Base-by-base conservation (phyloP, 2,888 invertebrate genomes). In the Embidobia sp. region DNA sequence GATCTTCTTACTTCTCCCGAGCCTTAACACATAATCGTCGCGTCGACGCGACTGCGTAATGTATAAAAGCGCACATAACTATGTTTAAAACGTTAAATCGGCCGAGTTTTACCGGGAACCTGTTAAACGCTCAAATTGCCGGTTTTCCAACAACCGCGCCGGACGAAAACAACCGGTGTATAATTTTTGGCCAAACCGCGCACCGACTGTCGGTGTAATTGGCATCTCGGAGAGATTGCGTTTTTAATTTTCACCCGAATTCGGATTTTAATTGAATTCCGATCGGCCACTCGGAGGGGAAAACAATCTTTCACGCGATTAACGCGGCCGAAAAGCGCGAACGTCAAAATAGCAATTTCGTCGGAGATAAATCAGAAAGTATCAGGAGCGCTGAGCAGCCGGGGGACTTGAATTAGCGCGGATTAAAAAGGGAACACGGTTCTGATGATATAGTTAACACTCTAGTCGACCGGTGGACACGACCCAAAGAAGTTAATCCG, bases 401-500 rank as follows among this genome's bases (percentile, higher is more conserved):
- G 3, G 29, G 22, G 10, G 35, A 26, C 33, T 15, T 40, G 29
- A 51, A 70, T 49, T 51, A 55, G 15, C 8, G 18, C 2, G 40
- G 4, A 44, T 61, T 53, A 49, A 63, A 35, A 63, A 48, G 31
- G n/a, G 27, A 31, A 44, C 46, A 27, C 18, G 40, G 13, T 42
- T 44, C 40, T 49, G 66, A 66, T 73, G 73, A 73, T 66, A 66
- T 73, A 73, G 64, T 73, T 66, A 66, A 33, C 73, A 59, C 59
- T 59, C 40, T 63, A 53, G 22, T 40, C 55, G 26, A 10, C 5
- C 35, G 35, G 55, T 57, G 27, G 42, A 61, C 67, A 67, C 55
- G 53, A 67, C 35, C 42, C 37, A 26, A 67, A 66, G 40, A 67
- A 61, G 70, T 77, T 72, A 77, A 77, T 77, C 77, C 66, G 64